Evolutionary conservation across 2,113 vertebrate species (phyloP), one percentile per base, ranked within the genome.

Genomic region (Brachirus orientalis): DNA sequence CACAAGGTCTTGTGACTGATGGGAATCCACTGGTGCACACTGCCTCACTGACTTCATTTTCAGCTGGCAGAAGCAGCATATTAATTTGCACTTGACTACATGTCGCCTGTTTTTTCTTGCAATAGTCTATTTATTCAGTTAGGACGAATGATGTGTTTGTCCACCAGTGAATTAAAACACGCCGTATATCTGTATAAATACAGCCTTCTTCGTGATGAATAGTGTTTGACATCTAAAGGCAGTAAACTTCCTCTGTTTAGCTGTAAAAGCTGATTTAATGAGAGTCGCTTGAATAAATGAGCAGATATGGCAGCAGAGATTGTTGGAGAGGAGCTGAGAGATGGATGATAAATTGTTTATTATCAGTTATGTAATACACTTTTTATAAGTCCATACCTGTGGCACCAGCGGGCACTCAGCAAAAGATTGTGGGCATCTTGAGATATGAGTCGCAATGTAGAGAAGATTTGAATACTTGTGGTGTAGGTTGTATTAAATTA

Each of bases 1-100:
- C 79, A 64, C 75, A 74, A 79, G 75, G 56, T 61, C 70, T 51
- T 69, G 64, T 88, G 80, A 86, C 83, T 88, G 83, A 85, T 86
- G 80, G 76, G 75, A 70, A 68, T 81, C 65, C 60, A 62, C 79
- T 74, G 77, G 72, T 85, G 72, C 41, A 59, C 55, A 0, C 60
- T 43, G 80, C 82, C 75, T 86, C 76, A 68, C 75, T 77, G 80
- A 70, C 86, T 89, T 83, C 73, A 77, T 82, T 84, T 88, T 76
- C 78, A 67, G 69, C 69, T 50, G 73, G 84, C 79, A 68, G 78
- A 80, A 82, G 72, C 76, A 55, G 78, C 72, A 83, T 80, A 88
- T 90, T 85, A 80, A 84, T 88, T 83, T 35, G 56, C 69, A 43
- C 84, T 72, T 83, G 83, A 73, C 60, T 53, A 41, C 53, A 47